These are phyloP conservation scores for Stenchaetothrips biformis DNA, from an alignment of 2,888 invertebrate species.

Conservation along the genomic window DNA sequence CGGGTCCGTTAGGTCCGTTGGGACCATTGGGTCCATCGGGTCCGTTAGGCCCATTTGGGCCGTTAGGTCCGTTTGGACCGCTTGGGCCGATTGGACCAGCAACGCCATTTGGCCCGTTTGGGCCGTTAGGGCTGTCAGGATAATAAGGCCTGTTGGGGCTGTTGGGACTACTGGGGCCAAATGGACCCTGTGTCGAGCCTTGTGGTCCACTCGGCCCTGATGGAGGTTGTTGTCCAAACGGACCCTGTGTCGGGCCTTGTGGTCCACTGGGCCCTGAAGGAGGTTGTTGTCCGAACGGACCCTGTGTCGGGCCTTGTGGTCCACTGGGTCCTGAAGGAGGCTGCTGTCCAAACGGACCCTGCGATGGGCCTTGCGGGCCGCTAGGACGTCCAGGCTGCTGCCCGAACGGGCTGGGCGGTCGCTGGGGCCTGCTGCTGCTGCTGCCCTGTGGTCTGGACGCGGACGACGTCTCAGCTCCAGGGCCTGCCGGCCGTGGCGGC, in stretches of 20 bases:
- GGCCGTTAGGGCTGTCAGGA: not conserved
- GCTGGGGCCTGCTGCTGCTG: conserved; percentile 32
- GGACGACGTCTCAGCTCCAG: conserved; percentile 30
- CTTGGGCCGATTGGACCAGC: not conserved
- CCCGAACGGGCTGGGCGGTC: conserved; percentile 31
- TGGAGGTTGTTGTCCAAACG: conserved; percentile 37
- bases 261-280: conserved; percentile 25
- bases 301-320: not conserved
- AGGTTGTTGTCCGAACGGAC: conserved; percentile 27
- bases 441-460: conserved; percentile 12
- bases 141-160: conserved; percentile 28
- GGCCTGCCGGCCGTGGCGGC: not conserved
- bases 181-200: conserved; percentile 44
- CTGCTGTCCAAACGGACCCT: conserved; percentile 28
- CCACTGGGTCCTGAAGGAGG: conserved; percentile 26
- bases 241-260: conserved; percentile 30
- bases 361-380: conserved; percentile 34
- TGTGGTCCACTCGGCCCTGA: conserved; percentile 38
- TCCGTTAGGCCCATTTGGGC: not conserved
- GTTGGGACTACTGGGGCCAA: conserved; percentile 45
- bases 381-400: conserved; percentile 31
- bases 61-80: not conserved
- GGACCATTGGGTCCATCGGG: not conserved
- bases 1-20: not conserved
- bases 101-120: not conserved